Evolutionary conservation across 1,140 invertebrate genomes (phyloP).

Genomic region (Orchesella cincta): DNA sequence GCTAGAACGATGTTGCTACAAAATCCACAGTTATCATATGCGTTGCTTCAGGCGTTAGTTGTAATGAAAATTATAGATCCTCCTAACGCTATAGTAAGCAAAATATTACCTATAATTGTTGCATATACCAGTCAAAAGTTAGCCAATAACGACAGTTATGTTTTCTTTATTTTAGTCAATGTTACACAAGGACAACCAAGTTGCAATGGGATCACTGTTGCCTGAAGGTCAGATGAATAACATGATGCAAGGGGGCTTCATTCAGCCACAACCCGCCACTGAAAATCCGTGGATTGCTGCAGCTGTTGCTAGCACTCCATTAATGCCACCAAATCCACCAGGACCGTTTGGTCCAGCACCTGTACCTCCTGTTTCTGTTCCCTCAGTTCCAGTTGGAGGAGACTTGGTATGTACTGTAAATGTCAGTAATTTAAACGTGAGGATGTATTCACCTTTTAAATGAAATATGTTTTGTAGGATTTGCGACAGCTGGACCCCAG

Average conservation of each 20-base stretch:
- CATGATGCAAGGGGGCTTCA: conserved; percentile 35
- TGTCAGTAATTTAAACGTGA: no score
- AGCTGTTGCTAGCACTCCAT: conserved; percentile 41
- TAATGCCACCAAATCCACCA: conserved; percentile 49
- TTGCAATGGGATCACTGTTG: conserved; percentile 60
- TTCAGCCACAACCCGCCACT: conserved; percentile 53
- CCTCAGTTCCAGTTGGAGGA: conserved; percentile 45
- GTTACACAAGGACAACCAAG: conserved; percentile 82
- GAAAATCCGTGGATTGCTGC: conserved; percentile 53
- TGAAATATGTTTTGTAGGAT: no score
- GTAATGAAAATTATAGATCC: conserved; percentile 99
- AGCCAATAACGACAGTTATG: not conserved
- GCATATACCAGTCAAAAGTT: not conserved
- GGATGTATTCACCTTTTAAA: no score
- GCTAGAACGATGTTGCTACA: conserved; percentile 95
- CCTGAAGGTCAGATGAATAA: conserved; percentile 47
- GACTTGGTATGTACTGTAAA: no score
- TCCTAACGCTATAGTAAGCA: conserved; percentile 80
- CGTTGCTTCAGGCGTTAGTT: conserved; percentile 91
- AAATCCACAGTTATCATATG: conserved; percentile 97
- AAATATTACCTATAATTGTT: not conserved
- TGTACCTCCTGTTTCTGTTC: conserved; percentile 48
- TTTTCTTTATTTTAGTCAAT: conserved; percentile 65
- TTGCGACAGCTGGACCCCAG: conserved; percentile 60
- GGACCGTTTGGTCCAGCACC: conserved; percentile 51